These are phyloP conservation scores for Atlantisia rogersi DNA, from an alignment of 2,113 vertebrate genomes.

Conservation along the genomic window DNA sequence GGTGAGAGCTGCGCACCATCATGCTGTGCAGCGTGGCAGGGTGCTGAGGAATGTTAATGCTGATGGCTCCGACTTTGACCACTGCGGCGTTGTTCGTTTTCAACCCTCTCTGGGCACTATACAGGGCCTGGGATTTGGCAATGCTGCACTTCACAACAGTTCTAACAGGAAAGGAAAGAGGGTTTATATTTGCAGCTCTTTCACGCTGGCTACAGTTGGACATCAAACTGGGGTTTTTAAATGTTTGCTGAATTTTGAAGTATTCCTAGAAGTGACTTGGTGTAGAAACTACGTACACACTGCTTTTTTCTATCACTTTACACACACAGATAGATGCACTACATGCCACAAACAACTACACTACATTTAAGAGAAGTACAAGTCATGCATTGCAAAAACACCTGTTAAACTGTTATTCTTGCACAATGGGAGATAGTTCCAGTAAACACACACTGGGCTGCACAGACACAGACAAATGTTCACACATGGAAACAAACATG, in stretches of 20 bases:
- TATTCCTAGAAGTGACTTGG: neutral
- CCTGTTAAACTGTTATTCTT: neutral
- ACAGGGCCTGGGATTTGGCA: slow-evolving; percentile 96
- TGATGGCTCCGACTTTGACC: slow-evolving; percentile 94
- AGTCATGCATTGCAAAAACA: slow-evolving; percentile 32
- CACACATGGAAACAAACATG: neutral
- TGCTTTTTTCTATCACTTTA: neutral
- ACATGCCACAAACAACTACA: slow-evolving; percentile 44
- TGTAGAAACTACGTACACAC: neutral
- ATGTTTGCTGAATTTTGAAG: neutral
- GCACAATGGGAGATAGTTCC: neutral
- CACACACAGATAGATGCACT: slow-evolving; percentile 29
- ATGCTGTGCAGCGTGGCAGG: slow-evolving; percentile 97
- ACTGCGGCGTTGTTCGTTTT: slow-evolving; percentile 95
- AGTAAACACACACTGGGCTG: neutral
- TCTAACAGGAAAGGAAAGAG: slow-evolving; percentile 70
- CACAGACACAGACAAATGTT: neutral
- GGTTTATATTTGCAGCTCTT: neutral
- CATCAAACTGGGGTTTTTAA: neutral
- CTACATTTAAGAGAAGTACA: neutral
- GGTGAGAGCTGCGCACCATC: slow-evolving; percentile 99
- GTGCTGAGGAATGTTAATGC: slow-evolving; percentile 98
- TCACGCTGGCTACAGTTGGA: neutral
- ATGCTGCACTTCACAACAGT: slow-evolving; percentile 99
- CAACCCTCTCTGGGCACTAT: slow-evolving; percentile 94